Evolutionary conservation across 2,797 vertebrate species (phyloP).

Genomic region (Pogoniulus pusillus): DNA sequence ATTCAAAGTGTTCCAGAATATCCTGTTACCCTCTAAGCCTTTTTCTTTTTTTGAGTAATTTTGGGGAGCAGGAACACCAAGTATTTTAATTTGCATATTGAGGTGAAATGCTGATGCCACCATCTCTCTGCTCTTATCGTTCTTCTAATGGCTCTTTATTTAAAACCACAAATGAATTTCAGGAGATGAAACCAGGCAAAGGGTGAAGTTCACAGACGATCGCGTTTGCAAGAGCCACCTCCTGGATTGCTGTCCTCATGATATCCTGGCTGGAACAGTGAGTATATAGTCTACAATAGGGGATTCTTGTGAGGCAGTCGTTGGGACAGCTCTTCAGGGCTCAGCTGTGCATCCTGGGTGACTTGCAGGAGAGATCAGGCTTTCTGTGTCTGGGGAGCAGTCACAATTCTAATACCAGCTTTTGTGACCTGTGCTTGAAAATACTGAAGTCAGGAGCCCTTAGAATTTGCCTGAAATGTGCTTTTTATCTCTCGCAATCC

Average conservation of each 20-base stretch:
- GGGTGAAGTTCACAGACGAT: conserved; percentile 97
- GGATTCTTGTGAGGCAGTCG: not conserved
- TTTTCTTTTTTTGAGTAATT: conserved; percentile 15
- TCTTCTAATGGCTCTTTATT: conserved; percentile 73
- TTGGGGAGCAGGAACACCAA: conserved; percentile 62
- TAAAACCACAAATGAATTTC: conserved; percentile 84
- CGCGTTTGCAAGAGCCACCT: conserved; percentile 99
- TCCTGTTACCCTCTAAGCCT: conserved; percentile 32
- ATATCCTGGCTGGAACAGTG: conserved; percentile 98
- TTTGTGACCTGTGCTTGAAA: not conserved
- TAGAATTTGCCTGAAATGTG: not conserved
- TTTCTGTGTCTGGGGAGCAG: not conserved
- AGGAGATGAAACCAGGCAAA: conserved; percentile 98
- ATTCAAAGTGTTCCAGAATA: conserved; percentile 48
- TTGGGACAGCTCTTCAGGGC: not conserved
- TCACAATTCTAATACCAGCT: not conserved
- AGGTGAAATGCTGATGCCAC: conserved; percentile 23
- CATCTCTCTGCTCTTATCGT: not conserved
- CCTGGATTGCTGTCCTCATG: conserved; percentile 98
- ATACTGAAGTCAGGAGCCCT: not conserved
- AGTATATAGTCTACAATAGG: conserved; percentile 60
- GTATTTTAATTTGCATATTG: conserved; percentile 61
- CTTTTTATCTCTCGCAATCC: not conserved
- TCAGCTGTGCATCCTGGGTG: not conserved
- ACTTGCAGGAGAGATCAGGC: not conserved